Percentiles rank a stretch among this genome's conserved stretches.
phyloP scores from a whole-genome alignment of 2,888 invertebrate genomes.

The Tetramorium bicarinatum region DNA sequence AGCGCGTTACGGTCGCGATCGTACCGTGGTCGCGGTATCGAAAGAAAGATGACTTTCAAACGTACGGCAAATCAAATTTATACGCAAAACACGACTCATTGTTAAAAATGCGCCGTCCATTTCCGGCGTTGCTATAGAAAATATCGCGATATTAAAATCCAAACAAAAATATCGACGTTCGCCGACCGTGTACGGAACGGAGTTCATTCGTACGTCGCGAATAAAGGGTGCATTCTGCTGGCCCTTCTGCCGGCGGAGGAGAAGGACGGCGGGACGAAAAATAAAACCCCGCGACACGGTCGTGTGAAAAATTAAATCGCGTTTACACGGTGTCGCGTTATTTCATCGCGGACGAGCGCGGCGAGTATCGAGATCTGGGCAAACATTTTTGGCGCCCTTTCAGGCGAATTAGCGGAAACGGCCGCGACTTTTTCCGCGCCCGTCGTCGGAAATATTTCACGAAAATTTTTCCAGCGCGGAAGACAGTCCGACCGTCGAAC shows the following conservation, averaged over 20 bases:
- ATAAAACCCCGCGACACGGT: conserved; percentile 5
- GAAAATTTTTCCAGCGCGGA: conserved; percentile 41
- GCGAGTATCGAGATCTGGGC: conserved; percentile 41
- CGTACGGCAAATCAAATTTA: conserved; percentile 41
- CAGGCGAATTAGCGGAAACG: conserved; percentile 48
- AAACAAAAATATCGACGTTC: conserved; percentile 33
- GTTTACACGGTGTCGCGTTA: conserved; percentile 49
- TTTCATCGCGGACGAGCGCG: conserved; percentile 42
- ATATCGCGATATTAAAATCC: conserved; percentile 39
- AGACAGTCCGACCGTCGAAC: conserved; percentile 60
- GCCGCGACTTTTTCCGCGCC: conserved; percentile 42
- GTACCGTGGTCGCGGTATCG: not conserved
- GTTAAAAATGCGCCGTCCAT: conserved; percentile 26
- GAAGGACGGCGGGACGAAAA: not conserved
- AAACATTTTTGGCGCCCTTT: conserved; percentile 57
- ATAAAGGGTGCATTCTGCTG: conserved; percentile 27
- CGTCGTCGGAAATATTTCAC: conserved; percentile 53
- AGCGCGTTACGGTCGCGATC: not conserved
- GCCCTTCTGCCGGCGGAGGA: conserved; percentile 1
- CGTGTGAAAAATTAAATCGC: conserved; percentile 53
- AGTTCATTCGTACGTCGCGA: conserved; percentile 16
- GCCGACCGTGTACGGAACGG: not conserved
- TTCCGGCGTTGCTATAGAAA: conserved; percentile 41
- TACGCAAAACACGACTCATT: conserved; percentile 33
- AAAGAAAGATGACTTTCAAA: conserved; percentile 15